Base-by-base conservation (phyloP, 1,140 invertebrate genomes). In the Calephelis virginiensis region DNA sequence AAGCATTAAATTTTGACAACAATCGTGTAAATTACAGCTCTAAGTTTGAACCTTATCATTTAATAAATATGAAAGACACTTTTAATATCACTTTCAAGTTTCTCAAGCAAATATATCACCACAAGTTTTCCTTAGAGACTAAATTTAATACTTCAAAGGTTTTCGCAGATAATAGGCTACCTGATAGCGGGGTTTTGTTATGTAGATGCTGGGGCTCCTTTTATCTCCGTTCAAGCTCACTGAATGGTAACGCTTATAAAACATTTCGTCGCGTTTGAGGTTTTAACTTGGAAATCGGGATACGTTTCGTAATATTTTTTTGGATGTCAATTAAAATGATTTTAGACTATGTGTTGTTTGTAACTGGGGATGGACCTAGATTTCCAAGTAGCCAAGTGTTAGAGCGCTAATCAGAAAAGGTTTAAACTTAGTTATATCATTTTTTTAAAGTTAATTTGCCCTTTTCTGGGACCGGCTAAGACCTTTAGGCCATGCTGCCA, bases 121-220 rank as follows among this genome's bases (percentile, higher is more conserved):
- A 6, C 37, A 64, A 37, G 10, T 56, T 56, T 48, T 56, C 48
- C 40, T 9, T n/a, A 12, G 61, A 45, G 61, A 62, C 14, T 12
- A 56, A 64, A 53, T 50, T 64, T 64, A 49, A 64, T 45, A 64
- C 63, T 53, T 64, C 13, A 50, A 64, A 64, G 49, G 63, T 64
- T 56, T 64, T 43, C 40, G 38, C 13, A 45, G 38, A 43, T 64
- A 64, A 64, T 64, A 43, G 63, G 38, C 63, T 49, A 49, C 46
- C 28, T 56, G 63, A 53, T 64, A 43, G 53, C 40, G 49, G 5
- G 63, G 12, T 50, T 56, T 45, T 43, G 45, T 62, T 62, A 46
- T 62, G 38, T 46, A 62, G 61, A 62, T 62, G 3, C 12, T 14
- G 61, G 38, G 45, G 13, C 48, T 12, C 46, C 12, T 46, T 63